phyloP scores from a whole-genome alignment of 2,113 vertebrate genomes.

The Carassius auratus region DNA sequence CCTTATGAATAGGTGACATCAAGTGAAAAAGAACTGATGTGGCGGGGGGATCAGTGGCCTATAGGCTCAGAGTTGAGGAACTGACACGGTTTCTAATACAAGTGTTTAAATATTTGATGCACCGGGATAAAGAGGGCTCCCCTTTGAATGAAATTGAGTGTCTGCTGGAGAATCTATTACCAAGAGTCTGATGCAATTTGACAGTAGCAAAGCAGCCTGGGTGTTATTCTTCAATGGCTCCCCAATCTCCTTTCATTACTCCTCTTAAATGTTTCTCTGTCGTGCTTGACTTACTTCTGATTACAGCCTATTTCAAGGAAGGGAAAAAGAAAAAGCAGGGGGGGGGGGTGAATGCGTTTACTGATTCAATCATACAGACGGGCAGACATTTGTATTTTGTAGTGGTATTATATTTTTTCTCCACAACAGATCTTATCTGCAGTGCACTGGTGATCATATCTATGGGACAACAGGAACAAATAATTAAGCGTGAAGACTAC shows the following conservation, averaged over 20 bases:
- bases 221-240: slow-evolving; percentile 47
- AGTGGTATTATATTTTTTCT: slow-evolving; percentile 40
- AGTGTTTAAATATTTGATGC: slow-evolving; percentile 99
- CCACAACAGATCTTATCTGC: background rate
- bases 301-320: slow-evolving; percentile 42
- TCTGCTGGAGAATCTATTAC: slow-evolving; percentile 99
- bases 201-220: slow-evolving; percentile 75
- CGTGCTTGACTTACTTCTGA: slow-evolving; percentile 53
- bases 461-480: background rate
- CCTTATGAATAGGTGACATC: slow-evolving; percentile 33
- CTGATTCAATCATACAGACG: slow-evolving; percentile 36
- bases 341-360: background rate
- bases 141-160: slow-evolving; percentile 99
- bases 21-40: slow-evolving; percentile 15
- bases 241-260: slow-evolving; percentile 56
- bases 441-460: background rate
- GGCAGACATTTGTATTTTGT: slow-evolving; percentile 25
- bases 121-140: slow-evolving; percentile 97
- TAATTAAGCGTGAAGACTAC: background rate
- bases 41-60: slow-evolving; percentile 75
- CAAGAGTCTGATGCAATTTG: slow-evolving; percentile 91
- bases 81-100: slow-evolving; percentile 96
- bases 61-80: slow-evolving; percentile 84
- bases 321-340: background rate
- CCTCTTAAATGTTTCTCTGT: slow-evolving; percentile 61